Conservation (phyloP, 1,140 invertebrate genomes). For the Fopius arisanus region DNA sequence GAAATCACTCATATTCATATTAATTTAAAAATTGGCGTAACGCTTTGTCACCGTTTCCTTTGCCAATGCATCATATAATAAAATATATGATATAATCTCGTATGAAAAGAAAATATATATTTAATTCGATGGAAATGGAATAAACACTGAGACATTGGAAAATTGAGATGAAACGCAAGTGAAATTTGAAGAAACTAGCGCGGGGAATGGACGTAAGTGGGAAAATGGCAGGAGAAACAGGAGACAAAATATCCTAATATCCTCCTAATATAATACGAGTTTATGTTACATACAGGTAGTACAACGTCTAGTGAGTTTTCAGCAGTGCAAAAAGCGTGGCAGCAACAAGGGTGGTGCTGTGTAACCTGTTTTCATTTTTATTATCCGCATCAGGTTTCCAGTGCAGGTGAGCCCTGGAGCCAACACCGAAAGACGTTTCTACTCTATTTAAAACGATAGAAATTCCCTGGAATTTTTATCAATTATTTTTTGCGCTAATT, state of each 20-base stretch:
- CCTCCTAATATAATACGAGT: background rate
- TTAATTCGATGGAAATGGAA: no score
- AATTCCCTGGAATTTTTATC: background rate
- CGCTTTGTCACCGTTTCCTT: no score
- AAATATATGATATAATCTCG: no score
- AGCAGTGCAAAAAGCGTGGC: background rate
- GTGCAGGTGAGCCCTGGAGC: conserved; percentile 56
- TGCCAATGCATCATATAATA: no score
- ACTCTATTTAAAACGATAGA: conserved; percentile 22
- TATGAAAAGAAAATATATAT: no score
- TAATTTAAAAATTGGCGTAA: no score
- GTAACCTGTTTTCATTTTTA: conserved; percentile 65
- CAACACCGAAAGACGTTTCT: conserved; percentile 37
- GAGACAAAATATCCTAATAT: background rate
- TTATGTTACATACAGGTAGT: background rate
- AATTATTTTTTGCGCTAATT: background rate
- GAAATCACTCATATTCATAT: no score
- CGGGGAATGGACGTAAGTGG: no score
- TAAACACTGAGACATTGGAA: no score
- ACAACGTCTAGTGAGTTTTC: background rate
- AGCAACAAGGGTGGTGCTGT: conserved; percentile 38
- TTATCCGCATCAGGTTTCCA: conserved; percentile 57
- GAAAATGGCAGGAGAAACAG: background rate
- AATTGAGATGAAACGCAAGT: no score
- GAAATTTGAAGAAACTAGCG: no score